Base-by-base conservation (phyloP, 2,113 vertebrate species). In the Ophthalmolycus amberensis region DNA sequence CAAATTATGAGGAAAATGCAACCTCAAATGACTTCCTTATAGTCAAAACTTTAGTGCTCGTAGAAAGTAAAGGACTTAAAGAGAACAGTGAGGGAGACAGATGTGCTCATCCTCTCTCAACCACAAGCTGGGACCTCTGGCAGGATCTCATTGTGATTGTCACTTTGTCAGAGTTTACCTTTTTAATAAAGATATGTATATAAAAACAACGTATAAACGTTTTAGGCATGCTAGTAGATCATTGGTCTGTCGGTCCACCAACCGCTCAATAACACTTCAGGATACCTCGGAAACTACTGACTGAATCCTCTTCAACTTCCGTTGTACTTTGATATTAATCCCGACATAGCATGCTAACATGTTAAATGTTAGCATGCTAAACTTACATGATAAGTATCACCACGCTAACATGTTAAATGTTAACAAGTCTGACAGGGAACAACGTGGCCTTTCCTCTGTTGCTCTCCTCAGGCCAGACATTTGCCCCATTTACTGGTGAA, bases 61-160 rank as follows among this genome's bases (percentile, higher is more conserved):
- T 60, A 15, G 15, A 60, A 77, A 44, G 25, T 60, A 60, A 68
- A 58, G 15, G 34, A 71, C 16, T 50, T 29, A 6, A 60, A 69
- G 44, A 65, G 11, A 68, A 63, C 15, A 48, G 54, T 37, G 25
- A 74, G 56, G 48, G 15, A 74, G 38, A 75, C 34, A 27, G 5
- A 77, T 59, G 16, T 68, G 22, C 44, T 66, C 90, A 72, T 44
- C 37, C 14, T n/a, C 58, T 20, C 14, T 54, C 3, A 56, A n/a
- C 63, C 70, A 81, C 78, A 79, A 87, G 87, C 91, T 91, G 92
- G 90, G 86, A 88, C 79, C 86, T 87, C 84, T 87, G 71, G 74
- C 54, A 50, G 40, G 38, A 25, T 71, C 34, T 42, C 14, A 16
- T 67, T 29, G 38, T 34, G 50, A 46, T 70, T 73, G n/a, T 46